Percentiles rank a stretch among this genome's conserved stretches.
phyloP scores from a whole-genome alignment of 2,888 invertebrate genomes.

The Ethmia dodecea region DNA sequence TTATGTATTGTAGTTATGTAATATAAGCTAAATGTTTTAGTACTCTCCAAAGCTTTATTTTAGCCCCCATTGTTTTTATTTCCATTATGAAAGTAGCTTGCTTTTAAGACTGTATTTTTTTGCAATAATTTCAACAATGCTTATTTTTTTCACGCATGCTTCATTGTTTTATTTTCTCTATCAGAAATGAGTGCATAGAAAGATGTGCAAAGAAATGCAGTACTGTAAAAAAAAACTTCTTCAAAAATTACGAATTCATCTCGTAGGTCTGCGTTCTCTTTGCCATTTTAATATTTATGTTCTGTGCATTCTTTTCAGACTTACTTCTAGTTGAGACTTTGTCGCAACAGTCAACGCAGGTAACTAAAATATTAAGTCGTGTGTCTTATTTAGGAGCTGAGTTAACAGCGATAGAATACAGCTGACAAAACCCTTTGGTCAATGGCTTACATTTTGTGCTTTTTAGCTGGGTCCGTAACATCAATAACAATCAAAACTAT shows the following conservation, averaged over 20 bases:
- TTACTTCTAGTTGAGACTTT: conserved; percentile 57
- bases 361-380: conserved; percentile 6
- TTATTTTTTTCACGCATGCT: conserved; percentile 37
- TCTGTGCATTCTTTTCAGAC: conserved; percentile 76
- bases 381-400: too few species aligned
- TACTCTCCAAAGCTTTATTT: too few species aligned
- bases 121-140: conserved; percentile 45
- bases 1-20: too few species aligned
- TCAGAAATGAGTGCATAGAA: conserved; percentile 71
- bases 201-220: conserved; percentile 74
- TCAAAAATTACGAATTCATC: background rate
- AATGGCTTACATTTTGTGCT: too few species aligned
- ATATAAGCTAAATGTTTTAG: too few species aligned
- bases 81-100: too few species aligned
- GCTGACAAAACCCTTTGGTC: too few species aligned
- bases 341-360: conserved; percentile 16
- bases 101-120: conserved; percentile 64
- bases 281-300: conserved; percentile 54
- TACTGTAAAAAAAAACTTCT: conserved; percentile 9
- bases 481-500: too few species aligned
- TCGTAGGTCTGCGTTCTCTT: conserved; percentile 45
- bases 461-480: too few species aligned
- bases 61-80: too few species aligned
- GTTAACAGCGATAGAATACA: too few species aligned
- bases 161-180: conserved; percentile 14